phyloP scores from a whole-genome alignment of 2,113 vertebrate species.

The Toxotes jaculatrix region DNA sequence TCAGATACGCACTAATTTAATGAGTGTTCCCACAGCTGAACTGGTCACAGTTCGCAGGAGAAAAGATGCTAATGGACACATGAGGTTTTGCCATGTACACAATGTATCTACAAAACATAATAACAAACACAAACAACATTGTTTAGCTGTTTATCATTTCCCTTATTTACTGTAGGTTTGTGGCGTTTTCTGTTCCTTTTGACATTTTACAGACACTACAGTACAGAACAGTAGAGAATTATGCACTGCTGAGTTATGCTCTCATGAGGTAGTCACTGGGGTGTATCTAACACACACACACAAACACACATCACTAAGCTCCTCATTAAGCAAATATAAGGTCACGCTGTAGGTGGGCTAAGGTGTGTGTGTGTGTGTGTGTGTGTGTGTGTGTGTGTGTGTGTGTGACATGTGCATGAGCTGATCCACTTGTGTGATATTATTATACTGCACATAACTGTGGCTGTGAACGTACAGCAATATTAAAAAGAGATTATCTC shows the following conservation, averaged over 20 bases:
- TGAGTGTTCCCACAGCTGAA: not conserved
- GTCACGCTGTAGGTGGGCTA: conserved; percentile 63
- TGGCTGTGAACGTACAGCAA: conserved; percentile 48
- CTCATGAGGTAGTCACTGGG: conserved; percentile 43
- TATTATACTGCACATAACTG: conserved; percentile 37
- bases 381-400: conserved; percentile 21
- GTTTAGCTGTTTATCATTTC: not conserved
- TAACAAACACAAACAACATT: not conserved
- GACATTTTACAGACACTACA: conserved; percentile 32
- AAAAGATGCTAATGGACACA: not conserved
- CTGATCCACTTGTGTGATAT: conserved; percentile 34
- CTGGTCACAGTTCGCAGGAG: not conserved
- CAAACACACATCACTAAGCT: conserved; percentile 50
- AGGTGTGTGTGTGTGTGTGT: conserved; percentile 22
- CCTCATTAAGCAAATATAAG: conserved; percentile 73
- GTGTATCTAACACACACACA: conserved; percentile 52
- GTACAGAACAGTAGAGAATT: conserved; percentile 32
- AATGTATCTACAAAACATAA: not conserved
- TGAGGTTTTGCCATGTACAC: not conserved
- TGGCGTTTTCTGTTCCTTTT: not conserved
- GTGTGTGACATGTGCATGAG: not conserved
- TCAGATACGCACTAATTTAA: not conserved
- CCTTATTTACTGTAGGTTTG: not conserved
- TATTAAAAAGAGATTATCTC: conserved; percentile 78
- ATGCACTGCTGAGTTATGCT: conserved; percentile 49